Base-by-base conservation (phyloP, 2,113 vertebrate species). In the Thunnus thynnus region DNA sequence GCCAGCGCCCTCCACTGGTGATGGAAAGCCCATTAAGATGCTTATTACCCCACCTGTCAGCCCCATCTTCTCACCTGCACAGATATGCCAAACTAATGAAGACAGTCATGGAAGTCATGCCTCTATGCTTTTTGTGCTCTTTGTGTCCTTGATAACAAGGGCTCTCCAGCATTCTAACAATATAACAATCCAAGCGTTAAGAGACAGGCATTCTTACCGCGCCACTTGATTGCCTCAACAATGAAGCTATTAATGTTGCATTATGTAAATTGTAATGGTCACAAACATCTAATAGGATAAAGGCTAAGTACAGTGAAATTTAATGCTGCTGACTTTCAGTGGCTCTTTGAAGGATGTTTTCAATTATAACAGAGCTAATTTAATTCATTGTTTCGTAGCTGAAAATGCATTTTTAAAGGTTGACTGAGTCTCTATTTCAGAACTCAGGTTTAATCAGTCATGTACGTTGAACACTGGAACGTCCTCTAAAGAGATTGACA, bases 401-500 rank as follows among this genome's bases (percentile, higher is more conserved):
- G 93, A 92, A 94, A 94, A 92, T 93, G 90, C 92, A 91, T 93
- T 94, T 93, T 93, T 94, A 93, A 94, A 93, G 94, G 88, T 90
- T 94, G 86, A 92, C 93, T 94, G 92, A 85, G 82, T 93, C 84
- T 88, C 92, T 87, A 89, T 93, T 92, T 91, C 89, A 87, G 88
- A 93, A 88, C 90, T 90, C 90, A 78, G 81, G 92, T 93, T 95
- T 94, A 94, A 95, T 94, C 93, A 95, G 93, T 94, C 94, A 94
- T 93, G 92, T 93, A 94, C 92, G 85, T 93, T 93, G 84, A 94
- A 92, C 89, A 90, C 73, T 84, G 89, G 90, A 94, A 95, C 82
- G 94, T 95, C 95, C 94, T 95, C 94, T 95, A 94, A 94, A 94
- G 80, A 93, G 93, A 94, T 91, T 94, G 93, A 94, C 94, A 94